Evolutionary conservation across 2,888 invertebrate genomes (phyloP).

Genomic region (Caenorhabditis sulstoni): DNA sequence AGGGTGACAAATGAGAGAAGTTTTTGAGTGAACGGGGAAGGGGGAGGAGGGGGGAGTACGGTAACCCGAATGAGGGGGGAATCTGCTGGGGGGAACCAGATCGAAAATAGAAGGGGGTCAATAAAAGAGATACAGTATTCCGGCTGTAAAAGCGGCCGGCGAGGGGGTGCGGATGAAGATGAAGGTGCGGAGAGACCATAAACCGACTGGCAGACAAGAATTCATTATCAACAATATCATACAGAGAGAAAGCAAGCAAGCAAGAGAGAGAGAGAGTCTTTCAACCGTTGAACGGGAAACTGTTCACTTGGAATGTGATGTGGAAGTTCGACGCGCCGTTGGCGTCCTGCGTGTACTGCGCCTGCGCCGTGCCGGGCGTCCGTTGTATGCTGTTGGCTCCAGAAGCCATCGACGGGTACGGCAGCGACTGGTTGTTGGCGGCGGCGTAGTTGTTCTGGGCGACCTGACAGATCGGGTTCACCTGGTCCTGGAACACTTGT

Average conservation of each 20-base stretch:
- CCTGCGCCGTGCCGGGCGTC: slow-evolving; percentile 48
- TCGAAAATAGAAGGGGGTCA: background rate
- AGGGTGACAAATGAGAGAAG: slow-evolving; percentile 6
- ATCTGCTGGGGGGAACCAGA: slow-evolving; percentile 5
- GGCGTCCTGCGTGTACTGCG: slow-evolving; percentile 33
- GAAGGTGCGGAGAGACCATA: slow-evolving; percentile 23
- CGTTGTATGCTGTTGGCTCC: slow-evolving; percentile 6
- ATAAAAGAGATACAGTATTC: slow-evolving; percentile 9
- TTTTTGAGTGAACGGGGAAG: background rate
- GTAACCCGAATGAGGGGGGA: background rate
- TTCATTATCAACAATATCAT: slow-evolving; percentile 38
- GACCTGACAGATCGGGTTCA: slow-evolving; percentile 63
- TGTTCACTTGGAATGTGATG: slow-evolving; percentile 55
- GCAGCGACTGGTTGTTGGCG: slow-evolving; percentile 37
- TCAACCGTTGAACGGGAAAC: slow-evolving; percentile 50
- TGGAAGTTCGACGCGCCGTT: slow-evolving; percentile 49
- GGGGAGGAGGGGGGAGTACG: background rate
- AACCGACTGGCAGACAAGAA: slow-evolving; percentile 1
- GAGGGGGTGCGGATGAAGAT: slow-evolving; percentile 9
- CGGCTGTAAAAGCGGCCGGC: slow-evolving; percentile 46
- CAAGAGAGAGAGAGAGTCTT: background rate
- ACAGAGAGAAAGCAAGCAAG: slow-evolving; percentile 4
- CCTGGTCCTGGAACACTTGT: slow-evolving; percentile 69
- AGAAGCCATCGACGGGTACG: slow-evolving; percentile 17
- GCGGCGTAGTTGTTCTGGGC: slow-evolving; percentile 50